A percentile compares a stretch with the other conserved stretches of the same genome.
These are phyloP conservation scores for Raja brachyura DNA, from an alignment of 2,113 vertebrate species.

Conservation along the genomic window DNA sequence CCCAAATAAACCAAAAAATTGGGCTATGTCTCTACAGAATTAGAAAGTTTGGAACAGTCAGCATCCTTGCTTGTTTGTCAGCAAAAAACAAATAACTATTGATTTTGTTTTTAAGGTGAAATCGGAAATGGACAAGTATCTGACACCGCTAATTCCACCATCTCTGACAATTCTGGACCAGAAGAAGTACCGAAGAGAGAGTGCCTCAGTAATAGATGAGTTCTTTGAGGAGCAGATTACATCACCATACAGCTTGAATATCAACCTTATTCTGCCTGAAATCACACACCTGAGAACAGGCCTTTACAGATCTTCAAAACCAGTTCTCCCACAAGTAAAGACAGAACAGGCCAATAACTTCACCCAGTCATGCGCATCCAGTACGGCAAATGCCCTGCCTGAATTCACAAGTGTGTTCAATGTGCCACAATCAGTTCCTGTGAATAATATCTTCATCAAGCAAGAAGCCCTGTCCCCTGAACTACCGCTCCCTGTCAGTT, in stretches of 20 bases:
- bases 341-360: constrained; percentile 66
- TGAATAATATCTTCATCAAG: constrained; percentile 77
- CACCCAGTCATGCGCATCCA: constrained; percentile 51
- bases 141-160: constrained; percentile 51
- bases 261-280: constrained; percentile 79
- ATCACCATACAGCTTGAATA: constrained; percentile 78
- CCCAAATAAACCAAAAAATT: neutral
- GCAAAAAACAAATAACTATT: neutral
- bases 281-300: constrained; percentile 77
- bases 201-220: constrained; percentile 80
- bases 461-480: constrained; percentile 62
- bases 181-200: constrained; percentile 77
- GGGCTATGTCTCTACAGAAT: neutral
- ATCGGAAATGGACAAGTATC: constrained; percentile 78
- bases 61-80: neutral
- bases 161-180: constrained; percentile 47
- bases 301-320: constrained; percentile 64
- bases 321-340: constrained; percentile 64
- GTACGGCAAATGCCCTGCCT: constrained; percentile 68
- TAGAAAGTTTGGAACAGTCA: neutral
- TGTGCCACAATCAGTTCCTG: constrained; percentile 63
- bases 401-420: constrained; percentile 88
- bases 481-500: constrained; percentile 54
- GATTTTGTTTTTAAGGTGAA: constrained; percentile 51
- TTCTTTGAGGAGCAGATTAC: constrained; percentile 73